Conservation (phyloP, 2,888 invertebrate genomes). For the Apamea epomidion region DNA sequence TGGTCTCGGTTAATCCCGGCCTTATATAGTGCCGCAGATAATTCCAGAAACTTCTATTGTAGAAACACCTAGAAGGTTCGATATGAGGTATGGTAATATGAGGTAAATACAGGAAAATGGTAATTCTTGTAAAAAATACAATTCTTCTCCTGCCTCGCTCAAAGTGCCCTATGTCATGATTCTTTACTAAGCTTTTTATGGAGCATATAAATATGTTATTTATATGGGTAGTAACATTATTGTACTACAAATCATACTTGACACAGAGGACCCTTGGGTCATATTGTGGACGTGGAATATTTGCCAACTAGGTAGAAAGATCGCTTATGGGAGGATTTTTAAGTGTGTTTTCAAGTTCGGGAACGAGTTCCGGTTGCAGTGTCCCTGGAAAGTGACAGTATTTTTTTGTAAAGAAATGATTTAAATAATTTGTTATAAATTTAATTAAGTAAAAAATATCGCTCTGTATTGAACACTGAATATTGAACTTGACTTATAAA, state of each 20-base stretch:
- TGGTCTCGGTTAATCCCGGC: no score
- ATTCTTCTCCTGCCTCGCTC: neutral
- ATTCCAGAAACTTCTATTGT: no score
- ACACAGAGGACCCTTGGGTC: conserved; percentile 36
- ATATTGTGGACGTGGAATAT: conserved; percentile 35
- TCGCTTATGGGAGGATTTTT: neutral
- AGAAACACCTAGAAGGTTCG: no score
- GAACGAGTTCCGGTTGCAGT: neutral
- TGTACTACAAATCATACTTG: conserved; percentile 32
- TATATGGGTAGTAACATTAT: conserved; percentile 19
- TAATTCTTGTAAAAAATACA: neutral
- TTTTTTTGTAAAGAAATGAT: no score
- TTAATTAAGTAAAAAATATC: neutral
- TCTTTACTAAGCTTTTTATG: conserved; percentile 16
- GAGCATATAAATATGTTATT: neutral
- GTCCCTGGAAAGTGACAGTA: neutral
- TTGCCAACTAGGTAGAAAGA: conserved; percentile 17
- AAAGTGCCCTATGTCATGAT: neutral
- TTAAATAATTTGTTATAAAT: neutral
- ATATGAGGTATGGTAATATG: neutral
- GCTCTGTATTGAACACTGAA: neutral
- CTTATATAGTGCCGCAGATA: no score
- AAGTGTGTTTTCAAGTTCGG: conserved; percentile 8
- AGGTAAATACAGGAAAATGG: neutral
- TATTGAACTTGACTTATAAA: neutral